These are phyloP conservation scores for Gymnoscopelus braueri DNA, from an alignment of 2,797 vertebrate genomes.

Conservation along the genomic window DNA sequence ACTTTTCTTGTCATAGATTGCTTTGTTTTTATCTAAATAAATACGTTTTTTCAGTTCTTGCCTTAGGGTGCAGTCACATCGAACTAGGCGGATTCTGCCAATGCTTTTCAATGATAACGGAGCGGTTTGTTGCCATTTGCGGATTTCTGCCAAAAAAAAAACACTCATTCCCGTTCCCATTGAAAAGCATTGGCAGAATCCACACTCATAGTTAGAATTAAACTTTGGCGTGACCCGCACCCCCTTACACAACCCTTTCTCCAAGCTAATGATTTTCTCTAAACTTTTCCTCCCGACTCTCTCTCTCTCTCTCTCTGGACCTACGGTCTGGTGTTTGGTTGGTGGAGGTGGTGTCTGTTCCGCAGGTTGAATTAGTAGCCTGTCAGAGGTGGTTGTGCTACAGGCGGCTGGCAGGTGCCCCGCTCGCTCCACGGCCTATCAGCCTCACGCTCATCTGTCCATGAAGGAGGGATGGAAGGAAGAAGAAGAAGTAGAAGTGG, in stretches of 20 bases:
- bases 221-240: too few species aligned
- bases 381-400: conserved; percentile 82
- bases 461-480: conserved; percentile 74
- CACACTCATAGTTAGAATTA: too few species aligned
- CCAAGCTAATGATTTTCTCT: conserved; percentile 38
- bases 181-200: too few species aligned
- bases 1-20: too few species aligned
- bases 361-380: conserved; percentile 83
- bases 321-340: conserved; percentile 75
- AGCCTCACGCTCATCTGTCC: conserved; percentile 78
- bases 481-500: conserved; percentile 30
- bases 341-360: conserved; percentile 68
- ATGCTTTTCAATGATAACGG: too few species aligned
- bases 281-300: conserved; percentile 55
- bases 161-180: too few species aligned
- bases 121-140: too few species aligned
- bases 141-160: too few species aligned
- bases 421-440: conserved; percentile 77
- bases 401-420: conserved; percentile 79
- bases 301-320: conserved; percentile 61
- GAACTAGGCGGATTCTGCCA: too few species aligned
- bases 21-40: too few species aligned
- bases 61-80: not conserved
- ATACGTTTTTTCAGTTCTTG: not conserved
- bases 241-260: conserved; percentile 35